Conservation (phyloP, 1,140 invertebrate species). For the Neodiprion virginianus region DNA sequence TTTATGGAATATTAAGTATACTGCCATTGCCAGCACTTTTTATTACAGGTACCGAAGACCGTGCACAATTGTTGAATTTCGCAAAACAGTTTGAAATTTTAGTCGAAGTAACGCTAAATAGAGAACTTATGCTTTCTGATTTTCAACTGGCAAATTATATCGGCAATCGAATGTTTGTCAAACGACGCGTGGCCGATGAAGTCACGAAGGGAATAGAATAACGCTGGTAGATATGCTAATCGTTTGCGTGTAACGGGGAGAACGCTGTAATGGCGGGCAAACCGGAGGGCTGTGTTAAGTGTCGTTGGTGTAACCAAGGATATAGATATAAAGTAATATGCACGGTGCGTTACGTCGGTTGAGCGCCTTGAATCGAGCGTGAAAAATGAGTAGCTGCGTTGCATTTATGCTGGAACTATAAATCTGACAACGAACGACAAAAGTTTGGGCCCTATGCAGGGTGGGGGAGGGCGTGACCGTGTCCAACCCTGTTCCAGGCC, state of each 20-base stretch:
- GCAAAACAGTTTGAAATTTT: too few species aligned
- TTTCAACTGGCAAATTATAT: not conserved
- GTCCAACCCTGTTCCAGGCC: not conserved
- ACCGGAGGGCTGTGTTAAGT: not conserved
- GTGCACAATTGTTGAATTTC: too few species aligned
- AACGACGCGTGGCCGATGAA: not conserved
- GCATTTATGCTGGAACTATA: slow-evolving; percentile 45
- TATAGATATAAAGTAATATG: slow-evolving; percentile 3
- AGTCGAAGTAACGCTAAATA: too few species aligned
- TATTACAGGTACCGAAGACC: too few species aligned
- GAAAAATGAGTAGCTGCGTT: slow-evolving; percentile 50
- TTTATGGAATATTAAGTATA: too few species aligned
- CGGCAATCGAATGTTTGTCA: not conserved
- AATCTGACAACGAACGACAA: slow-evolving; percentile 38
- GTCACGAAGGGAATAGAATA: not conserved
- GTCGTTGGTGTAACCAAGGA: not conserved
- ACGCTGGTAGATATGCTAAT: slow-evolving; percentile 30
- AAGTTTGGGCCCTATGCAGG: not conserved
- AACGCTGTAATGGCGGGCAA: not conserved
- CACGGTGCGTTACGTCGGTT: slow-evolving; percentile 15
- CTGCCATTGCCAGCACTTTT: too few species aligned
- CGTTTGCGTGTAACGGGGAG: not conserved
- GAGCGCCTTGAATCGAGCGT: slow-evolving; percentile 50
- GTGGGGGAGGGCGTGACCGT: not conserved
- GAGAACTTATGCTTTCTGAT: not conserved